Percentiles rank a stretch among this genome's conserved stretches.
phyloP scores from a whole-genome alignment of 1,140 invertebrate species.

The Latrodectus geometricus region DNA sequence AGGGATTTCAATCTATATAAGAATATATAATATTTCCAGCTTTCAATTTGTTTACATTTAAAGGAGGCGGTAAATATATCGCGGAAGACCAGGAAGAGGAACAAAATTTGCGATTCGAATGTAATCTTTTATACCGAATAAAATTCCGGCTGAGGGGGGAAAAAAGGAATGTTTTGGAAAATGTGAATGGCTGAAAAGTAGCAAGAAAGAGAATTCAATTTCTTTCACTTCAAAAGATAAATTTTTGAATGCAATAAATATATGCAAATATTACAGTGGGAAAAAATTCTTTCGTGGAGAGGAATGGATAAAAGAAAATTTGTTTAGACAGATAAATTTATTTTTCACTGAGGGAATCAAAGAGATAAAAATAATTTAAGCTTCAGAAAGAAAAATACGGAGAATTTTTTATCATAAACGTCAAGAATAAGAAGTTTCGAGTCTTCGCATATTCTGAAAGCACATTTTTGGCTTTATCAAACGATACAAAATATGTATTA shows the following conservation, averaged over 20 bases:
- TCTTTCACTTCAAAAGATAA: conserved; percentile 5
- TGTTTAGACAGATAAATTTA: no score
- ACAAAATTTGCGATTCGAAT: conserved; percentile 55
- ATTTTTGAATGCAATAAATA: conserved; percentile 21
- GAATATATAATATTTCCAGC: conserved; percentile 56
- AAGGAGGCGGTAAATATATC: conserved; percentile 55
- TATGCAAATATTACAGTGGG: conserved; percentile 17
- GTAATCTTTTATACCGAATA: conserved; percentile 51
- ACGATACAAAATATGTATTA: no score
- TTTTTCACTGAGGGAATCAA: no score
- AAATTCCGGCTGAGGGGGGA: conserved; percentile 15
- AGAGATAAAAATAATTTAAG: no score
- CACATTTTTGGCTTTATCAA: no score
- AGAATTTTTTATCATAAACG: no score
- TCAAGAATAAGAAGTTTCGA: no score
- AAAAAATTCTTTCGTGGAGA: no score
- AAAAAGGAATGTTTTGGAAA: conserved; percentile 16
- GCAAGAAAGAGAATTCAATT: conserved; percentile 15
- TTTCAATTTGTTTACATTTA: conserved; percentile 60
- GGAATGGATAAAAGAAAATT: no score
- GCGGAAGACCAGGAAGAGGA: conserved; percentile 15
- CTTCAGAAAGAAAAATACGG: no score
- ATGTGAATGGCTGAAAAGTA: conserved; percentile 15
- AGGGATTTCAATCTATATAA: conserved; percentile 56
- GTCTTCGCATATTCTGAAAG: no score